These are phyloP conservation scores for Chionoecetes opilio DNA, from an alignment of 1,140 invertebrate genomes.

Conservation along the genomic window DNA sequence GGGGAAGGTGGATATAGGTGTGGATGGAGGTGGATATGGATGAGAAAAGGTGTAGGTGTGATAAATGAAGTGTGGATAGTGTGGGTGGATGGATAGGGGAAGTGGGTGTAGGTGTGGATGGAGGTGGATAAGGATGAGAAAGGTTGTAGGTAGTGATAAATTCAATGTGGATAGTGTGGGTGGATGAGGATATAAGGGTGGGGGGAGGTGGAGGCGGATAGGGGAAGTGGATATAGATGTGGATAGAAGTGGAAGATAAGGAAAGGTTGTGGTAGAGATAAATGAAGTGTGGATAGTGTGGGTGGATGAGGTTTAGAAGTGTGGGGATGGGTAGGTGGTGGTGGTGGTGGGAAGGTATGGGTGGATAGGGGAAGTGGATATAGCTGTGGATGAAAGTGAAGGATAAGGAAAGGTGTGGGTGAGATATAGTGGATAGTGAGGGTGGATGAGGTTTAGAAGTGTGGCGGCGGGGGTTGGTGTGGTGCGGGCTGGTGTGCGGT, in stretches of 20 bases:
- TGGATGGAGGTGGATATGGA: not conserved
- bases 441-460: not conserved
- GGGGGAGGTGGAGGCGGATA: too few relatives aligned
- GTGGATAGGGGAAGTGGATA: too few relatives aligned
- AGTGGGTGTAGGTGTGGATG: too few relatives aligned
- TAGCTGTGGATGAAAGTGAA: not conserved
- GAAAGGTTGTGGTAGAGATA: not conserved
- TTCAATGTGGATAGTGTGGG: too few relatives aligned
- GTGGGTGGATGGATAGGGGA: too few relatives aligned
- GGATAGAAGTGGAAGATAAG: not conserved
- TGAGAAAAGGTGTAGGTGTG: too few relatives aligned
- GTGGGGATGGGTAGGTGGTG: not conserved
- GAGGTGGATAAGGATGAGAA: too few relatives aligned
- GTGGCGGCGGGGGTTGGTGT: not conserved
- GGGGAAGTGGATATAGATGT: too few relatives aligned
- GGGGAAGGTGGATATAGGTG: not conserved
- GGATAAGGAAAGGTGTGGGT: not conserved
- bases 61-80: too few relatives aligned
- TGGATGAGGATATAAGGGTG: not conserved
- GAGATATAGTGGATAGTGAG: not conserved
- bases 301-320: not conserved
- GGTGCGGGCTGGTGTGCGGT: too few relatives aligned
- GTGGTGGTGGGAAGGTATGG: not conserved
- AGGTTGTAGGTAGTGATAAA: too few relatives aligned
- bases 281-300: slow-evolving; percentile 1